Percentiles rank a stretch among this genome's conserved stretches.
These are phyloP conservation scores for Anarrhichthys ocellatus DNA, from an alignment of 2,113 vertebrate species.

Conservation along the genomic window DNA sequence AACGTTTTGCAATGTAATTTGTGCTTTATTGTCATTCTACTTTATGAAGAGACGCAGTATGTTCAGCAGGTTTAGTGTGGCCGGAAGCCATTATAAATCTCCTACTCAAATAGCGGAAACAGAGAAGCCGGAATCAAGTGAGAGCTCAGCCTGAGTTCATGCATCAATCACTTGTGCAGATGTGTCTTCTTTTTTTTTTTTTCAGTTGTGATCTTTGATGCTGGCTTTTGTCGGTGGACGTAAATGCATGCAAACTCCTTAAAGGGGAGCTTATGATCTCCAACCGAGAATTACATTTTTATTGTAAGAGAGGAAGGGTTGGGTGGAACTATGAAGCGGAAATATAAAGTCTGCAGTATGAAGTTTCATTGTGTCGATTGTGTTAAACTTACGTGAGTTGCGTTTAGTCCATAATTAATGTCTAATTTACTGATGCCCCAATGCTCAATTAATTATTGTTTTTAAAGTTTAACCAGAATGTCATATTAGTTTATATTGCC, in stretches of 20 bases:
- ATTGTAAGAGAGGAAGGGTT: background rate
- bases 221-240: conserved; percentile 14
- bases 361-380: background rate
- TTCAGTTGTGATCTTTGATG: conserved; percentile 20
- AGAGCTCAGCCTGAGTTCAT: conserved; percentile 25
- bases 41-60: background rate
- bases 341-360: background rate
- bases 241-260: conserved; percentile 24
- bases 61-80: background rate
- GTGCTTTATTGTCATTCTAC: conserved; percentile 1
- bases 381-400: background rate
- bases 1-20: conserved; percentile 29
- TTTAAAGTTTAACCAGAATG: background rate
- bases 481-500: background rate
- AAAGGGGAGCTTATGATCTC: conserved; percentile 17
- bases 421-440: background rate
- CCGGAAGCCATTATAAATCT: conserved; percentile 22
- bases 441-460: background rate
- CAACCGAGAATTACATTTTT: background rate
- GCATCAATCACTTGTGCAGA: conserved; percentile 58
- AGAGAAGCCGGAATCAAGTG: conserved; percentile 38
- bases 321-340: background rate
- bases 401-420: background rate
- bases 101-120: conserved; percentile 41
- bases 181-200: conserved; percentile 43